These are phyloP conservation scores for Pipistrellus nathusii DNA, from an alignment of 2,797 vertebrate species.

Conservation along the genomic window DNA sequence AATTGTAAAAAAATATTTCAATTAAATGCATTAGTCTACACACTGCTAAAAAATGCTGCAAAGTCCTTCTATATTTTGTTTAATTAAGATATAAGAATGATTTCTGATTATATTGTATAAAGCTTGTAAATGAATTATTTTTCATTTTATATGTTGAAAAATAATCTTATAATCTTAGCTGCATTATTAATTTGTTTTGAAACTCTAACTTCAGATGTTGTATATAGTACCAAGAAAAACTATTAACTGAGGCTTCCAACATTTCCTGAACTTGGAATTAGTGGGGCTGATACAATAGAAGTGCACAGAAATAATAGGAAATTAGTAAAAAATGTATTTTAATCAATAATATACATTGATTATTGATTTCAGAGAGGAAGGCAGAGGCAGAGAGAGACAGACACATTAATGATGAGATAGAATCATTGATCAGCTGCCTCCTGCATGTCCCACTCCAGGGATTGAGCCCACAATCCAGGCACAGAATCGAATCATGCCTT, in stretches of 20 bases:
- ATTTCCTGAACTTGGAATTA: not conserved
- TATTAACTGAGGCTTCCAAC: not conserved
- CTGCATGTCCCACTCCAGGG: not conserved
- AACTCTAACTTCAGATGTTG: not conserved
- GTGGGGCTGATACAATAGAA: not conserved
- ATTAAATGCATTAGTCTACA: not conserved
- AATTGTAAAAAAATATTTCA: constrained; percentile 11
- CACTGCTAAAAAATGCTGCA: not conserved
- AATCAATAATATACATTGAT: no score
- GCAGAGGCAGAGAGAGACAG: not conserved
- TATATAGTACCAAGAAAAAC: not conserved
- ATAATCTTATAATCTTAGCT: not conserved
- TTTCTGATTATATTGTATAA: not conserved
- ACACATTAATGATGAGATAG: not conserved
- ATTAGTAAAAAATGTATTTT: not conserved
- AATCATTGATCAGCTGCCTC: not conserved
- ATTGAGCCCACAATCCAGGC: not conserved
- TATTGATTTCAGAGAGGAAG: not conserved
- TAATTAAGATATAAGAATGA: not conserved
- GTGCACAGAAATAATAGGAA: not conserved
- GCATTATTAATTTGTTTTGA: constrained; percentile 26
- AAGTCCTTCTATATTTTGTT: not conserved
- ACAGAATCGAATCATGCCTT: not conserved
- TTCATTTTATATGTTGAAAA: constrained; percentile 58
- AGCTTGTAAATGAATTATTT: not conserved